Conservation (phyloP, 2,888 invertebrate genomes). For the Tillus elongatus region DNA sequence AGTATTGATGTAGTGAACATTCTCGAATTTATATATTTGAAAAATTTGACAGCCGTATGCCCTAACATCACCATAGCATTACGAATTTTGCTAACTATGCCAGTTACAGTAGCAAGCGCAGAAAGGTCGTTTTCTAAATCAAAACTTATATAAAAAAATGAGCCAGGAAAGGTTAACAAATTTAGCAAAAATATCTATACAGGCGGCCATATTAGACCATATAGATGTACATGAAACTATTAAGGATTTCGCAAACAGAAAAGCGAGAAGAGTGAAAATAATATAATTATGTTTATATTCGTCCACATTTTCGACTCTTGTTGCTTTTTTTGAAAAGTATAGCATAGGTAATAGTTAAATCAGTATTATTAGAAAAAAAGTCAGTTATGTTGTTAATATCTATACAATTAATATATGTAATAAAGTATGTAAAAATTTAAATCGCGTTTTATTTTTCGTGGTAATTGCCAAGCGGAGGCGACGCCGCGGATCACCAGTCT, state of each 20-base stretch:
- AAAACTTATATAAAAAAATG: constrained; percentile 14
- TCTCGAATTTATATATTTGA: constrained; percentile 14
- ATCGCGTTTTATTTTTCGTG: constrained; percentile 15
- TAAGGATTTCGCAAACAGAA: constrained; percentile 18
- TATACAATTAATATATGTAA: constrained; percentile 8
- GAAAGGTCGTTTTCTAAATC: constrained; percentile 17
- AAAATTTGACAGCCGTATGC: constrained; percentile 12
- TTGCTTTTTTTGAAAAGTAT: constrained; percentile 12
- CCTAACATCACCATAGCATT: constrained; percentile 14
- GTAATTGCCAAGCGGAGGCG: constrained; percentile 16
- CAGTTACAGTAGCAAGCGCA: constrained; percentile 16
- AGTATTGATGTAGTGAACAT: no score
- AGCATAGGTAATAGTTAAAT: constrained; percentile 12
- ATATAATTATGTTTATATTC: constrained; percentile 18
- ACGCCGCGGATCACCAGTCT: no score
- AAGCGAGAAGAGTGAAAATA: constrained; percentile 17
- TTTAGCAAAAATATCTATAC: constrained; percentile 21
- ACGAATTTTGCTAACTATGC: constrained; percentile 16
- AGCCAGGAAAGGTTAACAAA: constrained; percentile 19
- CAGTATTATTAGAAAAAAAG: no score
- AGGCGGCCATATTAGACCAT: constrained; percentile 17
- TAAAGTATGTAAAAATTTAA: constrained; percentile 3
- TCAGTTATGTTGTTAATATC: constrained; percentile 11
- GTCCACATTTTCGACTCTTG: constrained; percentile 15
- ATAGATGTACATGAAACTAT: constrained; percentile 17